Evolutionary conservation across 2,888 invertebrate species (phyloP), one percentile per base, ranked within the genome.

Genomic region (Metellina segmentata): DNA sequence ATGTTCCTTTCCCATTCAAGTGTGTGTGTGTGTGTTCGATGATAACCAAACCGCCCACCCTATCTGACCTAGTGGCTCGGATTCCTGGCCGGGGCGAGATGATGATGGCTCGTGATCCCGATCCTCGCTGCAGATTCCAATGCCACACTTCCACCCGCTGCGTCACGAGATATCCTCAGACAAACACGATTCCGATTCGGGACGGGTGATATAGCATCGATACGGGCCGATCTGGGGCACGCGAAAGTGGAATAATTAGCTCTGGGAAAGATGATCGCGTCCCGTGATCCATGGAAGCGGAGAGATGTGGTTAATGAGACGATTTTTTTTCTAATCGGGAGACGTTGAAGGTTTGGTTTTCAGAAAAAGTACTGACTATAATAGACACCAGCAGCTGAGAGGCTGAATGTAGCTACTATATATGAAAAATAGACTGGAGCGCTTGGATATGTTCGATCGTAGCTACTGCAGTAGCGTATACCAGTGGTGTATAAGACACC

Each of bases 41-140:
- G 81, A 85, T 72, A 53, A 79, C 49, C 72, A 19, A n/a, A n/a
- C 82, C 91, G 91, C 91, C 91, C 91, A 91, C 91, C 86, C 87
- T 53, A 87, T 87, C 61, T 91, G 91, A 91, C 91, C 91, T 74
- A 91, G 71, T 91, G 75, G 81, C 81, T 91, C 90, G 86, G 71
- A 91, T 91, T 86, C 90, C 90, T 72, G 34, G 20, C 48, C 82
- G 51, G 19, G 78, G 71, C 71, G 83, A 83, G 34, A 16, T 13
- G n/a, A 7, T 6, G 53, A 48, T 51, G 19, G 51, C 75, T 74
- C 74, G 75, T 74, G 79, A 74, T 74, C 82, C 89, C 74, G 85
- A 85, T 85, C 81, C 34, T 71, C 70, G 71, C 49, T 16, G 79
- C 13, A 82, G 82, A 82, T 85, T 34, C 85, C 75, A 77, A 71